Base-by-base conservation (phyloP, 2,113 vertebrate genomes). In the Clarias macrocephalus region DNA sequence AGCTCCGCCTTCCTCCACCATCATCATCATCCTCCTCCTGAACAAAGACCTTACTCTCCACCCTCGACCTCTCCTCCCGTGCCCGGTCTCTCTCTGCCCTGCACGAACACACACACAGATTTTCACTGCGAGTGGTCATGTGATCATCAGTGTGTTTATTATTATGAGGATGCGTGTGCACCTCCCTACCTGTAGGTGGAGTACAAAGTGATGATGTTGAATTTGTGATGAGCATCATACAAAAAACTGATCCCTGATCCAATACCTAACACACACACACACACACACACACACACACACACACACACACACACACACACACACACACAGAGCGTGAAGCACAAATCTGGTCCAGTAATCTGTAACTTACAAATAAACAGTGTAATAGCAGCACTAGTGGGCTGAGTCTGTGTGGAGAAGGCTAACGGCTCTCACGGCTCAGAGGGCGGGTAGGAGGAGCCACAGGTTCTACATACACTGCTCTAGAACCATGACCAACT, bases 61-160 rank as follows among this genome's bases (percentile, higher is more conserved):
- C 84, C 88, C 88, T 95, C 85, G 93, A 95, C 83, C 96, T 94
- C 76, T 96, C 94, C 88, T 92, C 88, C 68, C 96, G 96, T 87
- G 97, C 97, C 93, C 95, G 94, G 82, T 95, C 96, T 88, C 97
- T 96, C 93, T 98, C 98, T 30, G 95, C 95, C 79, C 98, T 99
- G 87, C 66, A 92, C 84, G 28, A 33, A 25, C 21, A 48, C 11
- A 80, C 56, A 63, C 28, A 62, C 70, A 82, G n/a, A 62, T 15
- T 37, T 15, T 6, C 30, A 70, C 11, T 68, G 65, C n/a, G 68
- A 37, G 30, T 37, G 21, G 16, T 30, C 16, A 70, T 10, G 13
- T 66, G 3, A 65, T 15, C 9, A 15, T n/a, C 12, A 3, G 12
- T 68, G 66, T 70, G 66, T 70, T 13, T n/a, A 28, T n/a, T 28